Conservation (phyloP, 2,888 invertebrate genomes). For the Drosophila histrio region DNA sequence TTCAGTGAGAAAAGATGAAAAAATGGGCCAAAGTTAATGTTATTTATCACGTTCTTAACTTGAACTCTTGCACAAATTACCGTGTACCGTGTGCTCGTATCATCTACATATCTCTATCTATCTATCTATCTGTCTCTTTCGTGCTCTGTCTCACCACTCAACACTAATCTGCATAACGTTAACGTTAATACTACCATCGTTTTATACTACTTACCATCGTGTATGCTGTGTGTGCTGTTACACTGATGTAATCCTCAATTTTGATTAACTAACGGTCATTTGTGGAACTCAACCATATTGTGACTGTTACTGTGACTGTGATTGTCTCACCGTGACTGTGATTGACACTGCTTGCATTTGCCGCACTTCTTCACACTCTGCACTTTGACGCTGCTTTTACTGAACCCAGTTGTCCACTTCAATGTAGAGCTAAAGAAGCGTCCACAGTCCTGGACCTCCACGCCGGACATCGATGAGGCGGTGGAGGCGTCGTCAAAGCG, state of each 20-base stretch:
- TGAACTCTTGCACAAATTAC: conserved; percentile 59
- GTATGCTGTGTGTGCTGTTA: conserved; percentile 19
- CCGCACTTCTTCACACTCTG: conserved; percentile 53
- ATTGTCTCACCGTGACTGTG: conserved; percentile 28
- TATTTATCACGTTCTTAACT: conserved; percentile 31
- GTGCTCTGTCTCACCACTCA: conserved; percentile 21
- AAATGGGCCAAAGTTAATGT: conserved; percentile 22
- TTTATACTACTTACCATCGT: conserved; percentile 14
- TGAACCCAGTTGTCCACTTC: conserved; percentile 84
- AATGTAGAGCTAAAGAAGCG: conserved; percentile 84
- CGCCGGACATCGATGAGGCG: conserved; percentile 89
- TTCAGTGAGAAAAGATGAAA: background rate
- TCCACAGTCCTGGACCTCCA: conserved; percentile 91
- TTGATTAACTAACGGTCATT: conserved; percentile 46
- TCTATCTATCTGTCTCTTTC: conserved; percentile 25
- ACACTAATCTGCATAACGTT: conserved; percentile 54
- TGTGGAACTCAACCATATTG: conserved; percentile 40
- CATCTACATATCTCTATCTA: conserved; percentile 29
- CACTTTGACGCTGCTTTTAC: conserved; percentile 60
- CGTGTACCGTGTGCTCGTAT: conserved; percentile 55
- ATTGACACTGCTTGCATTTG: conserved; percentile 33
- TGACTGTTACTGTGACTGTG: conserved; percentile 34
- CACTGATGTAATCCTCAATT: conserved; percentile 45
- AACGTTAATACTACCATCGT: conserved; percentile 35
- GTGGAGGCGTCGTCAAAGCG: conserved; percentile 15